Evolutionary conservation across 2,113 vertebrate genomes (phyloP).

Genomic region (Chauna torquata): DNA sequence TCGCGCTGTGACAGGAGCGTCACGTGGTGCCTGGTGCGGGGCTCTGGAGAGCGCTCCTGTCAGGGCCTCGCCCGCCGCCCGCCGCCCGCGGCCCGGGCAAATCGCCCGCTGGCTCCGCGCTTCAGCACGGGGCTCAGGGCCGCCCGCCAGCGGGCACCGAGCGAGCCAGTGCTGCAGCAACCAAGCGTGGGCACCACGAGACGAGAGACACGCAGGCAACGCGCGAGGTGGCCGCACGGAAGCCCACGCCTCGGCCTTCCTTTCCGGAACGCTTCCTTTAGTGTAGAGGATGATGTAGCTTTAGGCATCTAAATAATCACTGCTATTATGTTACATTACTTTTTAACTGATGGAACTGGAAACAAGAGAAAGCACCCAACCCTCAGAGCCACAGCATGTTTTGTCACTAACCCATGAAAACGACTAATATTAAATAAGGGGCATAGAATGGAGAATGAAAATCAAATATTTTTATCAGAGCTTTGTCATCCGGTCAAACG

Average conservation of each 20-base stretch:
- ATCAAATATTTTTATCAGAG: neutral
- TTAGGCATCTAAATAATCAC: neutral
- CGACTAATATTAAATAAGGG: neutral
- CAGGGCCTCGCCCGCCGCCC: neutral
- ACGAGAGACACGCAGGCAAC: rapidly evolving
- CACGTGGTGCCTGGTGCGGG: too few relatives aligned
- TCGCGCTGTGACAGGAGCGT: too few relatives aligned
- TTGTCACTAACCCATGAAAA: neutral
- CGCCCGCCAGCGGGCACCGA: rapidly evolving
- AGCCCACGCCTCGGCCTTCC: neutral
- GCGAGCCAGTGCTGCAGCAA: neutral
- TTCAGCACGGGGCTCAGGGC: neutral
- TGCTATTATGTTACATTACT: rapidly evolving
- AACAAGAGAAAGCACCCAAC: neutral
- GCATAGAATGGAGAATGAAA: neutral
- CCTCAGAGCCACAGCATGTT: rapidly evolving
- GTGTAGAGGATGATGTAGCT: neutral
- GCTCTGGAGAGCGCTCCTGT: neutral
- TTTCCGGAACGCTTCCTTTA: neutral
- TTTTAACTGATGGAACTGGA: neutral
- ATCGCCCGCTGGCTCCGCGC: neutral
- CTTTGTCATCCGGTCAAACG: neutral
- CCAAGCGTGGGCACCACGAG: rapidly evolving
- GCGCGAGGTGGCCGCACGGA: rapidly evolving
- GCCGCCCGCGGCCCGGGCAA: neutral